These are phyloP conservation scores for Patella depressa DNA, from an alignment of 2,888 invertebrate genomes.

Conservation along the genomic window DNA sequence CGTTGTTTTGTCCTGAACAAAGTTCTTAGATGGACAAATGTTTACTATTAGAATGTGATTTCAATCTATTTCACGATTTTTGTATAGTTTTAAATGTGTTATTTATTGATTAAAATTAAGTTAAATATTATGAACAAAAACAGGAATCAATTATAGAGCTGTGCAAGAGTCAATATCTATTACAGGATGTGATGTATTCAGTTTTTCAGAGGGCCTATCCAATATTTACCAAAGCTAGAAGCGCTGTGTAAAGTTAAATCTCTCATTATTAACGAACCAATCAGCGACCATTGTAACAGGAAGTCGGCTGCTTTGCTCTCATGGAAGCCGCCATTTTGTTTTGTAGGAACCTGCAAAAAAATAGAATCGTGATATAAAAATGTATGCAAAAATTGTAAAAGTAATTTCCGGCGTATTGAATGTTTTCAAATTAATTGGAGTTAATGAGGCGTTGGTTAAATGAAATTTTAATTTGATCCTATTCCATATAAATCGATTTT, in stretches of 20 bases:
- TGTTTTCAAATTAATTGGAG: too few relatives aligned
- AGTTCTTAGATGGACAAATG: too few relatives aligned
- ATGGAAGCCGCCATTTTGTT: constrained; percentile 36
- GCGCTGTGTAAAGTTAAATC: constrained; percentile 68
- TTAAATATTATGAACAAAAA: neutral
- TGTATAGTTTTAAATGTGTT: too few relatives aligned
- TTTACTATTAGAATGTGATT: too few relatives aligned
- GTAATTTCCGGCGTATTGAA: too few relatives aligned
- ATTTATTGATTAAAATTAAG: too few relatives aligned
- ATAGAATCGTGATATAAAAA: neutral
- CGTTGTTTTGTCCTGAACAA: too few relatives aligned
- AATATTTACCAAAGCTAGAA: constrained; percentile 63
- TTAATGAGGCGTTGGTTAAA: too few relatives aligned
- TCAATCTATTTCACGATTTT: too few relatives aligned
- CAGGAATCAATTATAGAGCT: neutral
- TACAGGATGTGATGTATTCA: neutral
- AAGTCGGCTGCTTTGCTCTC: constrained; percentile 61
- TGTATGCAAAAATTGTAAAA: neutral
- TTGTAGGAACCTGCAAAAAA: constrained; percentile 42
- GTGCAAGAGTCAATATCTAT: neutral
- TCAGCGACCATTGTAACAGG: constrained; percentile 68
- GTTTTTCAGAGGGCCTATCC: neutral
- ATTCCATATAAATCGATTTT: too few relatives aligned
- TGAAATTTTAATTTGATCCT: too few relatives aligned
- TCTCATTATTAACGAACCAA: constrained; percentile 66